A percentile compares a stretch with the other conserved stretches of the same genome.
Conservation (phyloP, 2,113 vertebrate species). For the Lepisosteus osseus region DNA sequence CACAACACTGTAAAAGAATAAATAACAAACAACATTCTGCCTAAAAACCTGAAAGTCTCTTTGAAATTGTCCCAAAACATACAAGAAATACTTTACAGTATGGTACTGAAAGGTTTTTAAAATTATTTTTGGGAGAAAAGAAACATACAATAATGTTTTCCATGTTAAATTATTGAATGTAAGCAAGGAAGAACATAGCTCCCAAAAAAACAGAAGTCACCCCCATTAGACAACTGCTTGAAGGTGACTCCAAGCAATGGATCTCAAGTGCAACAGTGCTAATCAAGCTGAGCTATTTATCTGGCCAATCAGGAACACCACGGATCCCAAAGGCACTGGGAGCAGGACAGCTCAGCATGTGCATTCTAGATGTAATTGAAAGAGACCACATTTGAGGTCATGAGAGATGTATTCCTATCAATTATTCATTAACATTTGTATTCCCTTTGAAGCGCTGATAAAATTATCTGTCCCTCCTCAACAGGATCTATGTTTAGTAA, state of each 20-base stretch:
- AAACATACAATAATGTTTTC: too few species aligned
- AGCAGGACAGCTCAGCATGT: conserved; percentile 6
- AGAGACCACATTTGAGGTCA: neutral
- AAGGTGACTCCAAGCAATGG: conserved; percentile 14
- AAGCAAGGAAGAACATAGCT: neutral
- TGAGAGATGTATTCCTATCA: neutral
- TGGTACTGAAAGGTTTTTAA: too few species aligned
- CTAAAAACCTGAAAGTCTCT: too few species aligned
- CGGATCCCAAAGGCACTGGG: conserved; percentile 7
- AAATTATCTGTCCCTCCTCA: neutral
- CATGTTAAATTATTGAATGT: too few species aligned
- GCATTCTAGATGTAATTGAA: neutral
- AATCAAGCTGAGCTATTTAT: conserved; percentile 16
- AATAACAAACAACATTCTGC: too few species aligned
- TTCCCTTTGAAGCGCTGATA: neutral
- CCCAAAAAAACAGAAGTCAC: too few species aligned
- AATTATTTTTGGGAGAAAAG: too few species aligned
- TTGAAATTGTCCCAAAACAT: too few species aligned
- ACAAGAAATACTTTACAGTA: too few species aligned
- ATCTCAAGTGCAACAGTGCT: neutral
- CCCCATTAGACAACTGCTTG: neutral
- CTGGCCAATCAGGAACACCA: conserved; percentile 16
- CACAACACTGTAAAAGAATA: too few species aligned
- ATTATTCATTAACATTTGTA: neutral
- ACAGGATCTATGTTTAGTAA: too few species aligned